These are phyloP conservation scores for Aphis craccivora DNA, from an alignment of 1,140 invertebrate genomes.

Conservation along the genomic window DNA sequence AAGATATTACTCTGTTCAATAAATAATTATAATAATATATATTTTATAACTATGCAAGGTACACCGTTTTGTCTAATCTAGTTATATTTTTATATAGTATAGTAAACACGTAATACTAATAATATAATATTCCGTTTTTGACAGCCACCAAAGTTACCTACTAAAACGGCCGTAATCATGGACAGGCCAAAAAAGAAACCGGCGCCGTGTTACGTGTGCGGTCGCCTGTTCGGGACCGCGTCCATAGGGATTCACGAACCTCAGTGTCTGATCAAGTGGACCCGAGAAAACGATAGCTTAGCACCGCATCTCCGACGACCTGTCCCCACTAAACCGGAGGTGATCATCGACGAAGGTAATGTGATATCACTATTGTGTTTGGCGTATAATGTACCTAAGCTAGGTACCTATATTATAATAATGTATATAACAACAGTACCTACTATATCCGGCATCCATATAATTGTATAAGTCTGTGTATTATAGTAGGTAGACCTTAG, in stretches of 20 bases:
- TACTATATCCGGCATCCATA: no score
- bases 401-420: no score
- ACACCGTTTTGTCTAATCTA: neutral
- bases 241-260: slow-evolving; percentile 80
- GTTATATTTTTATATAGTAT: neutral
- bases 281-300: slow-evolving; percentile 72
- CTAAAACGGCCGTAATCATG: neutral
- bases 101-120: neutral
- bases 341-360: slow-evolving; percentile 65
- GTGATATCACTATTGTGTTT: neutral
- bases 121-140: neutral
- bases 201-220: slow-evolving; percentile 76
- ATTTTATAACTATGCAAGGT: neutral
- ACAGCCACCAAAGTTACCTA: neutral
- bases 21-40: neutral
- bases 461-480: no score
- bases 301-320: slow-evolving; percentile 69
- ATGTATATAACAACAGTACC: no score
- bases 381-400: no score
- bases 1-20: neutral
- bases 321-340: slow-evolving; percentile 72
- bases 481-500: no score
- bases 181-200: slow-evolving; percentile 43
- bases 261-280: slow-evolving; percentile 80
- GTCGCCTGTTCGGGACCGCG: slow-evolving; percentile 75